Percentiles rank a stretch among this genome's conserved stretches.
Conservation (phyloP, 53 echinoderm and acorn worm species). For the Glandiceps talaboti region DNA sequence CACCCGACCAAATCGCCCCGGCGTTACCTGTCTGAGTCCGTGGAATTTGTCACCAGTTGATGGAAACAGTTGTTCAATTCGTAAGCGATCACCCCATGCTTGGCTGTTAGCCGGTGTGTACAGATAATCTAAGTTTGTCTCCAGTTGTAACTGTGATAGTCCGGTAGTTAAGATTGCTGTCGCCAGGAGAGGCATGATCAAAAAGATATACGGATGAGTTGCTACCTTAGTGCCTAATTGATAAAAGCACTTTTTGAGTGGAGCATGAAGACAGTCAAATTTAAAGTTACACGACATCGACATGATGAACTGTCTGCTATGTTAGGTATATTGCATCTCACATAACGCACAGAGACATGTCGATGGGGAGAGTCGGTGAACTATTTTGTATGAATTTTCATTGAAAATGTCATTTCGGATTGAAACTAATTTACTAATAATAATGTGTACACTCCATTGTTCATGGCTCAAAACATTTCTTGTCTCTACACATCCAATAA, state of each 20-base stretch:
- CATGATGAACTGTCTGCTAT: too few relatives aligned
- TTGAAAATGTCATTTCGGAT: too few relatives aligned
- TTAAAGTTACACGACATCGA: too few relatives aligned
- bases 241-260: conserved; percentile 9
- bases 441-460: too few relatives aligned
- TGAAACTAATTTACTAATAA: too few relatives aligned
- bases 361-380: too few relatives aligned
- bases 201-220: conserved; percentile 40
- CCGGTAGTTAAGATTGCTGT: conserved; percentile 23
- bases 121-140: conserved; percentile 11
- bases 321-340: too few relatives aligned
- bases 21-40: background rate
- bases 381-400: too few relatives aligned
- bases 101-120: conserved; percentile 34
- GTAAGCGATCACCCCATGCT: conserved; percentile 18
- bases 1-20: conserved; percentile 13
- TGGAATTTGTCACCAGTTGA: conserved; percentile 5
- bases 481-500: too few relatives aligned
- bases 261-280: too few relatives aligned
- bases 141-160: conserved; percentile 13
- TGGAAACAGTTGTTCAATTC: conserved; percentile 13
- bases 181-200: conserved; percentile 33
- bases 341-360: too few relatives aligned
- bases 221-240: conserved; percentile 53
- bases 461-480: too few relatives aligned